Base-by-base conservation (phyloP, 1,140 invertebrate species). In the Zophobas atratus region DNA sequence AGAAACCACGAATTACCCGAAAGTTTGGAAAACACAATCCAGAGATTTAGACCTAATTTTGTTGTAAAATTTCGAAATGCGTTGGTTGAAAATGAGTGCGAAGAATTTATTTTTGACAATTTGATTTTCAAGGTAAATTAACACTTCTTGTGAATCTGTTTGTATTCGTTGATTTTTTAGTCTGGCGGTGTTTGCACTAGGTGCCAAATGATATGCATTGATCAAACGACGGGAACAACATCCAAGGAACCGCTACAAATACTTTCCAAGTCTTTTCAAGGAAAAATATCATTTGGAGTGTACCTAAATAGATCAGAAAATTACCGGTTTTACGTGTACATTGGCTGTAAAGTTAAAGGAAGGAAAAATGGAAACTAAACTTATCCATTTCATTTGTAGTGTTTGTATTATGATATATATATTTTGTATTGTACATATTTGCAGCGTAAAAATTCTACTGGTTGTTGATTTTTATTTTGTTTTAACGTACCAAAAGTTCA, bases 171-270 rank as follows among this genome's bases (percentile, higher is more conserved):
- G 41, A 74, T 71, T 46, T 75, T 41, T 70, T 82, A 96, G 92
- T 90, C 93, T 53, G 90, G 92, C 79, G 93, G 94, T 1, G 89
- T 91, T 41, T 98, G 97, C 83, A 92, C 91, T 5, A 90, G 97
- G 73, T 99, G 97, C 86, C 95, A 97, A 87, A 98, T 98, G 95
- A 93, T 98, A 56, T 98, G 96, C 81, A 94, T 98, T 75, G 93
- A 98, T 87, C 97, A 97, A 88, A 88, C 88, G 6, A 96, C 92
- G 6, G 95, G 94, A 0, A 85, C 92, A 82, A 94, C 94, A 83
- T 94, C 93, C 6, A 89, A 93, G 0, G 96, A 97, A 87, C 95
- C 96, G 1, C 87, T 98, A n/a, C 88, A 93, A 76, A 94, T 96
- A 1, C 90, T 98, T 76, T 91, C 93, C 1, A 89, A 91, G 83